Evolutionary conservation across 2,888 invertebrate genomes (phyloP).

Genomic region (Euspilapteryx auroguttella): DNA sequence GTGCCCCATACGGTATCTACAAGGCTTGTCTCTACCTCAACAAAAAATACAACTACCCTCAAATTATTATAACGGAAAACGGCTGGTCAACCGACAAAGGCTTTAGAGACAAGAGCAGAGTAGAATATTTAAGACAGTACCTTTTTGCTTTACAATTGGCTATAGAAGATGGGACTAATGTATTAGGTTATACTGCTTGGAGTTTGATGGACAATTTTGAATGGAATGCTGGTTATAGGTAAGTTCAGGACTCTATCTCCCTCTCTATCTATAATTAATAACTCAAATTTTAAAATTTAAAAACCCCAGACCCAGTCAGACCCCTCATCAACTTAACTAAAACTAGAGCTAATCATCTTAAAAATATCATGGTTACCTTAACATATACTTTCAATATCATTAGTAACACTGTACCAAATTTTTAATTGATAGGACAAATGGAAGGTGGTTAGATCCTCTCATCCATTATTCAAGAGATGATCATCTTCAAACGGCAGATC

Average conservation of each 20-base stretch:
- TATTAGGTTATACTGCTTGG: conserved; percentile 64
- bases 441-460: too few species aligned
- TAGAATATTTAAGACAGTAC: conserved; percentile 32
- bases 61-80: conserved; percentile 57
- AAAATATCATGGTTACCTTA: too few species aligned
- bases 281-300: too few species aligned
- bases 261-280: neutral
- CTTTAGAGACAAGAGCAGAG: conserved; percentile 37
- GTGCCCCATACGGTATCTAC: conserved; percentile 37
- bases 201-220: conserved; percentile 70
- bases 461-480: neutral
- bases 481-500: too few species aligned
- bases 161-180: conserved; percentile 44
- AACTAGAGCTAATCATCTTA: too few species aligned
- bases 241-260: neutral
- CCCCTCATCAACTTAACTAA: too few species aligned
- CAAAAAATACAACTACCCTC: conserved; percentile 24
- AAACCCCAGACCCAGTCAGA: too few species aligned
- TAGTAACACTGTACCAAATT: too few species aligned
- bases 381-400: too few species aligned
- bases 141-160: conserved; percentile 40
- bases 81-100: conserved; percentile 53
- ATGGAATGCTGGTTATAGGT: conserved; percentile 33
- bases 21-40: conserved; percentile 28
- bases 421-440: too few species aligned